A percentile compares a stretch with the other conserved stretches of the same genome.
Evolutionary conservation across 2,888 invertebrate genomes (phyloP).

Genomic region (Hirtodrosophila confusa): DNA sequence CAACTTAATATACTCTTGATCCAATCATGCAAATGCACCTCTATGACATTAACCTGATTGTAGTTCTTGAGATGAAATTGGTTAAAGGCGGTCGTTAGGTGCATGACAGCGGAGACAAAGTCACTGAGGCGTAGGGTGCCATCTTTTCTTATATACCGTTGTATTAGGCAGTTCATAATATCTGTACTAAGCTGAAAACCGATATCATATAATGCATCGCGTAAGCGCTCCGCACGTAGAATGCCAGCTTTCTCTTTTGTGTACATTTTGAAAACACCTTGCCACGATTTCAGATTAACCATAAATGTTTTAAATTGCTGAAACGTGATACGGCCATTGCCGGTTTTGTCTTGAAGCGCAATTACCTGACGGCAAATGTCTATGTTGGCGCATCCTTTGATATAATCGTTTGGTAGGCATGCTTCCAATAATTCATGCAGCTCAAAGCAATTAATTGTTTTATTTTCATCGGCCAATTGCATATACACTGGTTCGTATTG

Average conservation of each 20-base stretch:
- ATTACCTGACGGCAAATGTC: constrained; percentile 96
- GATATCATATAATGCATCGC: constrained; percentile 93
- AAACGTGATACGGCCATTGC: constrained; percentile 92
- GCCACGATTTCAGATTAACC: constrained; percentile 96
- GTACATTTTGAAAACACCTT: constrained; percentile 94
- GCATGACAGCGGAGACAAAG: constrained; percentile 95
- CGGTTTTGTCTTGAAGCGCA: constrained; percentile 92
- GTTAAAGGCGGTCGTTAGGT: constrained; percentile 95
- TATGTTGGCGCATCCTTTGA: constrained; percentile 96
- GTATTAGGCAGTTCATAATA: constrained; percentile 91
- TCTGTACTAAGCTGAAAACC: constrained; percentile 95
- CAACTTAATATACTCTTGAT: constrained; percentile 83
- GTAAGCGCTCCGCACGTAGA: constrained; percentile 92
- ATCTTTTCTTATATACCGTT: constrained; percentile 96
- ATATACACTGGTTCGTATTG: constrained; percentile 96
- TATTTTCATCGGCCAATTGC: constrained; percentile 94
- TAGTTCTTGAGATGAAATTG: constrained; percentile 90
- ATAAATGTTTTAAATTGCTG: constrained; percentile 95
- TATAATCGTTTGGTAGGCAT: constrained; percentile 96
- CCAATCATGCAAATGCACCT: constrained; percentile 90
- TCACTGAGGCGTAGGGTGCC: constrained; percentile 96
- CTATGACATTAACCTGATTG: constrained; percentile 91
- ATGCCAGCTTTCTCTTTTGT: constrained; percentile 96
- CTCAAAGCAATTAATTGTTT: constrained; percentile 94
- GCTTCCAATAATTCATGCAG: constrained; percentile 95